Evolutionary conservation across 2,888 invertebrate genomes (phyloP).

Genomic region (Drosophila tanythrix): DNA sequence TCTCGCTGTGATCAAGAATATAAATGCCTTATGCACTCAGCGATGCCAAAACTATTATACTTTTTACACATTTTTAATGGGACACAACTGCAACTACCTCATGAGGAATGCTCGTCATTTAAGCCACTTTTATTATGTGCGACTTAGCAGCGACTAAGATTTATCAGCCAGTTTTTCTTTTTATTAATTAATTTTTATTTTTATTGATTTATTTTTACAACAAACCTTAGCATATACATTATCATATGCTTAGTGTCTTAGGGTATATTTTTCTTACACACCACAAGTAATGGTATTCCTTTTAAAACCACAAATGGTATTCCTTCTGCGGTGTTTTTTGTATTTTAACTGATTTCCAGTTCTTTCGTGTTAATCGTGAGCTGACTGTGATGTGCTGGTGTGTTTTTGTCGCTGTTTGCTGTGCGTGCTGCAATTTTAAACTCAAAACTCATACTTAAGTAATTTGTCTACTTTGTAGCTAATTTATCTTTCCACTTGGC

Average conservation of each 20-base stretch:
- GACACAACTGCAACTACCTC: too few species aligned
- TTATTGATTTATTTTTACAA: not conserved
- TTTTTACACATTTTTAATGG: too few species aligned
- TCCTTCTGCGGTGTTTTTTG: not conserved
- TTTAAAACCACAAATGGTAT: not conserved
- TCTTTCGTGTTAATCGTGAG: conserved; percentile 50
- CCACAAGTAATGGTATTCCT: not conserved
- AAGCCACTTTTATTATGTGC: too few species aligned
- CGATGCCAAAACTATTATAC: too few species aligned
- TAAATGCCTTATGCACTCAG: not conserved
- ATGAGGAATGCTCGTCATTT: too few species aligned
- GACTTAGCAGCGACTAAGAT: too few species aligned
- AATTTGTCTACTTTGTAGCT: conserved; percentile 69
- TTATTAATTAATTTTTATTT: too few species aligned
- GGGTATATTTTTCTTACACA: not conserved
- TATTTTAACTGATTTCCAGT: not conserved
- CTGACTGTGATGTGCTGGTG: conserved; percentile 25
- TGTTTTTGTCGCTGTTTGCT: not conserved
- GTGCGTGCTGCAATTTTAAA: conserved; percentile 45
- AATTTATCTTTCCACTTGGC: conserved; percentile 69
- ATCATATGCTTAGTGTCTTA: not conserved
- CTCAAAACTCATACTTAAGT: conserved; percentile 21
- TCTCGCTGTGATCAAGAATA: not conserved
- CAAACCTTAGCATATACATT: not conserved
- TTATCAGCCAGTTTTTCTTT: too few species aligned